phyloP scores from a whole-genome alignment of 2,113 vertebrate species.

The Sitta europaea region DNA sequence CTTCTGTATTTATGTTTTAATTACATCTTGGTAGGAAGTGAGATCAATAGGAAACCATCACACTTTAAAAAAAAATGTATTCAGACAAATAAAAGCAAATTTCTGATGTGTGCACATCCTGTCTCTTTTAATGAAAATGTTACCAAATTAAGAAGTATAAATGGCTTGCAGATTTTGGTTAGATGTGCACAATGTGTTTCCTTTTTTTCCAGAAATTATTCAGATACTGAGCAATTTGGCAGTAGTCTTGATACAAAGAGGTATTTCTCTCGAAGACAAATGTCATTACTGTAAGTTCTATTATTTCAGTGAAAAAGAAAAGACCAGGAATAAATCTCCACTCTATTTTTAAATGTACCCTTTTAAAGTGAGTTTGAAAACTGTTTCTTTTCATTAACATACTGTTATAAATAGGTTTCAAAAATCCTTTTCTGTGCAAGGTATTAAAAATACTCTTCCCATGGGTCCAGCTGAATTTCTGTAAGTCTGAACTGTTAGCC shows the following conservation, averaged over 20 bases:
- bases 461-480: conserved; percentile 15
- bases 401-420: conserved; percentile 42
- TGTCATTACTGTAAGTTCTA: background rate
- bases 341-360: conserved; percentile 38
- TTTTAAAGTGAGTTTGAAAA: conserved; percentile 18
- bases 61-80: background rate
- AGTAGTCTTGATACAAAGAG: background rate
- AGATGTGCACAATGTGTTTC: background rate
- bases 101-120: background rate
- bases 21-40: conserved; percentile 9
- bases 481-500: background rate
- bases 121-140: background rate
- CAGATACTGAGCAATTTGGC: background rate
- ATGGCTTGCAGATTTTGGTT: background rate
- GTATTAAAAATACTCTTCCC: conserved; percentile 52
- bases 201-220: background rate
- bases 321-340: background rate
- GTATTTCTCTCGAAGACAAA: background rate
- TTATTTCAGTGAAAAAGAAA: background rate
- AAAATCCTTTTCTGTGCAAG: background rate
- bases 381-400: conserved; percentile 31
- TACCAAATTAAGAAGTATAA: background rate
- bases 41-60: conserved; percentile 8
- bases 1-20: background rate
- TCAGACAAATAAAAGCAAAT: background rate